Evolutionary conservation across 1,140 invertebrate genomes (phyloP).

Genomic region (Periplaneta americana): DNA sequence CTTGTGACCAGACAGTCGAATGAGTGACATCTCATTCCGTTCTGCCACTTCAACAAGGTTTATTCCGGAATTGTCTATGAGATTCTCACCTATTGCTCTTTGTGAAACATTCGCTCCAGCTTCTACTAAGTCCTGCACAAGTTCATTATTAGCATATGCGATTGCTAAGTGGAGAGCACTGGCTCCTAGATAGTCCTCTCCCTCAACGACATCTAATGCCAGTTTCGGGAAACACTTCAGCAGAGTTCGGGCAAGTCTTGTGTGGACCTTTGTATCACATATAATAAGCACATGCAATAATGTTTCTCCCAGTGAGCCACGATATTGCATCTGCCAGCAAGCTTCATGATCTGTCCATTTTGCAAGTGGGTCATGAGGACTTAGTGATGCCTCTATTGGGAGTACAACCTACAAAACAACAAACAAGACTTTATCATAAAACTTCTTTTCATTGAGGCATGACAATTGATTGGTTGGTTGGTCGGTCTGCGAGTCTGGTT

Average conservation of each 20-base stretch:
- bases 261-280: constrained; percentile 84
- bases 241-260: constrained; percentile 78
- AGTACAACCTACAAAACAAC: constrained; percentile 53
- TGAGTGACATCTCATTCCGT: not conserved
- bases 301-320: constrained; percentile 91
- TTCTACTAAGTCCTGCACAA: constrained; percentile 89
- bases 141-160: constrained; percentile 91
- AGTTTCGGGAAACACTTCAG: constrained; percentile 88
- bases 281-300: constrained; percentile 92
- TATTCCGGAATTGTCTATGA: not conserved
- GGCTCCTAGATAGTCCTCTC: constrained; percentile 93
- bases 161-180: constrained; percentile 94
- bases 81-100: constrained; percentile 71
- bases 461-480: no score
- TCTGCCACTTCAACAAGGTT: not conserved
- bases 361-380: constrained; percentile 72
- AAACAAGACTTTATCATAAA: no score
- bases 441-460: no score
- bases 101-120: constrained; percentile 88
- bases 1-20: not conserved
- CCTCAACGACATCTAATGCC: constrained; percentile 91
- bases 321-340: constrained; percentile 95
- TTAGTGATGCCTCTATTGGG: constrained; percentile 74
- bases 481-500: no score
- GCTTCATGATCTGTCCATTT: constrained; percentile 87